Conservation (phyloP, 37 sponge, comb jelly and placozoan genomes). For the Haliclona indistincta region DNA sequence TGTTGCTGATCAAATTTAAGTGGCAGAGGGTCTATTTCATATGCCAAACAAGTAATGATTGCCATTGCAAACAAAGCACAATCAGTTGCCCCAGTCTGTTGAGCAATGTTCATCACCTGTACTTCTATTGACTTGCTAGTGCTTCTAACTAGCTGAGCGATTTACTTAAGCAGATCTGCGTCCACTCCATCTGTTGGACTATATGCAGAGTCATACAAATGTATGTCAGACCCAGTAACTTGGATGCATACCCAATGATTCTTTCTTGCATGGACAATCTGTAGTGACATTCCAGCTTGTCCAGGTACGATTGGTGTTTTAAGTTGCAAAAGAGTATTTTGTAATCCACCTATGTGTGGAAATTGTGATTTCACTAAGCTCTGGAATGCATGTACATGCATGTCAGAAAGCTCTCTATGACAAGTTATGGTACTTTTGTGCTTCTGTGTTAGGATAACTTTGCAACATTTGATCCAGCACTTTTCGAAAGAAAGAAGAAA, state of each 20-base stretch:
- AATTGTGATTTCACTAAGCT: too few relatives aligned
- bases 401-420: too few relatives aligned
- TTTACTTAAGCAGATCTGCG: slow-evolving; percentile 11
- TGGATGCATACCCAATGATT: slow-evolving; percentile 32
- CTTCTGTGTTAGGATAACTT: too few relatives aligned
- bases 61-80: slow-evolving; percentile 34
- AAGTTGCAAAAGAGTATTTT: slow-evolving; percentile 24
- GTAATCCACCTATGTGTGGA: too few relatives aligned
- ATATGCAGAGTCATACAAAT: slow-evolving; percentile 29
- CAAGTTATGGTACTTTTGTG: too few relatives aligned
- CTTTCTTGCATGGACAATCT: slow-evolving; percentile 15
- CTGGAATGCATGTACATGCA: too few relatives aligned
- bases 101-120: slow-evolving; percentile 28
- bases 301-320: slow-evolving; percentile 3
- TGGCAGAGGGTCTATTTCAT: slow-evolving; percentile 5
- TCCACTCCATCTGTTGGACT: slow-evolving; percentile 1
- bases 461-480: too few relatives aligned
- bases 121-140: background rate
- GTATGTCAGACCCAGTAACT: background rate
- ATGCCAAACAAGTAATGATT: slow-evolving; percentile 13
- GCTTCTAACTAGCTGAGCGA: slow-evolving; percentile 17
- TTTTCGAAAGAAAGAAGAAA: too few relatives aligned
- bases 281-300: too few relatives aligned
- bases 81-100: too few relatives aligned
- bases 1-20: slow-evolving; percentile 10